phyloP scores from a whole-genome alignment of 2,113 vertebrate species.

The Accipiter cooperii region DNA sequence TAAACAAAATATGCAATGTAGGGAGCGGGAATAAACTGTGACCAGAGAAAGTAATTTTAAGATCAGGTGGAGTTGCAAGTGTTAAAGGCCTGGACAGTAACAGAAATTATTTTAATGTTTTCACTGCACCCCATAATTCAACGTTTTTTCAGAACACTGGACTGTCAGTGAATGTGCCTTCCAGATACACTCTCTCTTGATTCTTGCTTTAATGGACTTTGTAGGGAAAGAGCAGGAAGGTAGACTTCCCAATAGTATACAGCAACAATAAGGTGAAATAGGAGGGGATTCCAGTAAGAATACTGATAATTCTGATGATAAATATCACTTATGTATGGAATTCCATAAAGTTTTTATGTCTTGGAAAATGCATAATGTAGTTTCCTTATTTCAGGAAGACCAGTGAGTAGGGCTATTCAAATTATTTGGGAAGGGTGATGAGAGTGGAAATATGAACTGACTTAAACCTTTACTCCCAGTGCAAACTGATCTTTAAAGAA shows the following conservation, averaged over 20 bases:
- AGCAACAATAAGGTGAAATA: background rate
- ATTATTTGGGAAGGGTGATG: background rate
- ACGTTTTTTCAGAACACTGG: background rate
- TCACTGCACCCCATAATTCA: background rate
- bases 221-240: background rate
- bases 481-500: background rate
- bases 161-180: background rate
- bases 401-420: background rate
- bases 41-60: background rate
- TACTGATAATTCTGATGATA: background rate
- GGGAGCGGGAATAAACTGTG: background rate
- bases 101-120: background rate
- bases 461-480: background rate
- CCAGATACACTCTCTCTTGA: background rate
- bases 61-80: background rate
- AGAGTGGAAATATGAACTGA: background rate
- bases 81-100: background rate
- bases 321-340: background rate
- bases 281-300: background rate
- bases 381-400: background rate
- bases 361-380: background rate
- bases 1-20: background rate
- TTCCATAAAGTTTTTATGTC: background rate
- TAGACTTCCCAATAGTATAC: background rate
- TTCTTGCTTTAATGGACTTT: background rate